Percentiles rank a stretch among this genome's conserved stretches.
Evolutionary conservation across 1,140 invertebrate genomes (phyloP).

Genomic region (Drosophila repletoides): DNA sequence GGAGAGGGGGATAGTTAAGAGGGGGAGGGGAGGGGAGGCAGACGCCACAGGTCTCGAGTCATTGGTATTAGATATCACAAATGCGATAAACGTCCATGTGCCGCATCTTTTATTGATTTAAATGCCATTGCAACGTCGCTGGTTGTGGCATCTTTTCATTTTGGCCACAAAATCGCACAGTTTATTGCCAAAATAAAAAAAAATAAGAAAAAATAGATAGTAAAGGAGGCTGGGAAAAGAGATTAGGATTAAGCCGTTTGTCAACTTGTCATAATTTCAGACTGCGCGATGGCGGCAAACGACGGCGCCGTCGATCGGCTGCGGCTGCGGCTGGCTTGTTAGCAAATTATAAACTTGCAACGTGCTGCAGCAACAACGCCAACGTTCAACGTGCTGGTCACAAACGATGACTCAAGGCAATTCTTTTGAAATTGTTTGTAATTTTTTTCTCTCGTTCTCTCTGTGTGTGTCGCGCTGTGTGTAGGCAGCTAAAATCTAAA

Average conservation of each 20-base stretch:
- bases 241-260: slow-evolving; percentile 81
- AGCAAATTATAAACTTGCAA: slow-evolving; percentile 39
- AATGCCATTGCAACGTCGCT: slow-evolving; percentile 46
- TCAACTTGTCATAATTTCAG: slow-evolving; percentile 79
- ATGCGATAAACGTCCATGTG: slow-evolving; percentile 65
- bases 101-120: slow-evolving; percentile 72
- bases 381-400: slow-evolving; percentile 54
- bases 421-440: slow-evolving; percentile 68
- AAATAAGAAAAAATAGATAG: too few species aligned
- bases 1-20: background rate
- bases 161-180: slow-evolving; percentile 37
- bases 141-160: slow-evolving; percentile 13
- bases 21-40: background rate
- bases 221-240: slow-evolving; percentile 46
- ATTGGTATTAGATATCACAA: slow-evolving; percentile 70
- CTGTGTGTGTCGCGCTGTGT: slow-evolving; percentile 43
- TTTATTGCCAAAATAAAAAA: slow-evolving; percentile 23
- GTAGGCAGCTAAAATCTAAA: slow-evolving; percentile 56
- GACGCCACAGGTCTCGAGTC: slow-evolving; percentile 19
- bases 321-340: slow-evolving; percentile 11
- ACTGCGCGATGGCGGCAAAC: slow-evolving; percentile 26
- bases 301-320: slow-evolving; percentile 55
- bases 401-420: slow-evolving; percentile 76
- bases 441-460: too few species aligned
- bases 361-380: slow-evolving; percentile 39